Conservation (phyloP, 2,888 invertebrate species). For the Syrista parreyssii region DNA sequence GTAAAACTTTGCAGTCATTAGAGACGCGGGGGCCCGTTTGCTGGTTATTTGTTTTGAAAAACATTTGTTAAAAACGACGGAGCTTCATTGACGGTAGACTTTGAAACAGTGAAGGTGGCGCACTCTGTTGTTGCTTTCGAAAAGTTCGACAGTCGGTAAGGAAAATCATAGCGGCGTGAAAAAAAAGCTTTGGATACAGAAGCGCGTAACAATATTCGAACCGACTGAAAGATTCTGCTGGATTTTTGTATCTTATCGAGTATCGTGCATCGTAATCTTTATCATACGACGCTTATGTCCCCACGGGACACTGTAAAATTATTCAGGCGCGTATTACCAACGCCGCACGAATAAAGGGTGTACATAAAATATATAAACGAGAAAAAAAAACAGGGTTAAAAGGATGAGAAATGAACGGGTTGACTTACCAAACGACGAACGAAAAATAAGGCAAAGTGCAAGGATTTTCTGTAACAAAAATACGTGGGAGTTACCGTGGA, state of each 20-base stretch:
- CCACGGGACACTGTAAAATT: not conserved
- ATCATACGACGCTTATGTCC: not conserved
- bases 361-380: conserved; percentile 20
- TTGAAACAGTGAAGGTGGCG: not conserved
- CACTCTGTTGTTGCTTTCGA: not conserved
- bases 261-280: not conserved
- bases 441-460: conserved; percentile 5
- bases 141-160: not conserved
- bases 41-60: not conserved
- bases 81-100: not conserved
- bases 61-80: not conserved
- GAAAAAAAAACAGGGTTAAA: conserved; percentile 14
- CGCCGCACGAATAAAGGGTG: conserved; percentile 21
- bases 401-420: conserved; percentile 4
- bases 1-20: not conserved
- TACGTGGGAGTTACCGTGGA: not conserved
- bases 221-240: not conserved
- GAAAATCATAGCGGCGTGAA: not conserved
- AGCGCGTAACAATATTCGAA: not conserved
- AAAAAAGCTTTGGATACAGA: not conserved
- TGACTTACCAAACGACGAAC: conserved; percentile 8
- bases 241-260: not conserved
- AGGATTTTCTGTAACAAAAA: conserved; percentile 9
- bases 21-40: not conserved
- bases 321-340: conserved; percentile 5